phyloP scores from a whole-genome alignment of 2,113 vertebrate genomes.

The Crotophaga sulcirostris region DNA sequence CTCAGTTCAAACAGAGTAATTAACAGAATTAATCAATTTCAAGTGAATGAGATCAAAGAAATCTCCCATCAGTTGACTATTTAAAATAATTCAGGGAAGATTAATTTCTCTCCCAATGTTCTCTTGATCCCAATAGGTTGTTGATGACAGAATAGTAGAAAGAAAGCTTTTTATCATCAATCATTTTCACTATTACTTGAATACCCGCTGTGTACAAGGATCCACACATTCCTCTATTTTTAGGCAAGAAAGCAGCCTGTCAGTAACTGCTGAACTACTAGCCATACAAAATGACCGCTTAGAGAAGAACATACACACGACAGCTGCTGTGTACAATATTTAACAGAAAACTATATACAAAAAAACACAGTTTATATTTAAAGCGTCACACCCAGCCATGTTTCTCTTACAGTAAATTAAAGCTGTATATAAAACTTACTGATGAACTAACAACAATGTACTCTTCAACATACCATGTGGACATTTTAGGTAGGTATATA shows the following conservation, averaged over 20 bases:
- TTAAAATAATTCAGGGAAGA: slow-evolving; percentile 53
- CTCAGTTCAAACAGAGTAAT: slow-evolving; percentile 57
- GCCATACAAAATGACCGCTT: slow-evolving; percentile 4
- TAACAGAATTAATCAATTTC: slow-evolving; percentile 62
- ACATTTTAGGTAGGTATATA: background rate
- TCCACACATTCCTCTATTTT: background rate
- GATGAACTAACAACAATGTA: background rate
- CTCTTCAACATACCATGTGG: background rate
- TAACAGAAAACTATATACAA: background rate
- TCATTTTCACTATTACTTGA: background rate
- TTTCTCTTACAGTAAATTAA: background rate
- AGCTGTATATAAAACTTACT: background rate
- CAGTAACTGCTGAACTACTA: background rate
- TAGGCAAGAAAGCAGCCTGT: slow-evolving; percentile 18
- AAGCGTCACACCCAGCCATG: background rate
- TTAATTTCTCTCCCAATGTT: slow-evolving; percentile 38
- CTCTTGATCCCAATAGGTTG: slow-evolving; percentile 50
- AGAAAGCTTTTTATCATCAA: slow-evolving; percentile 44
- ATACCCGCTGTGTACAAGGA: background rate
- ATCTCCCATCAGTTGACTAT: slow-evolving; percentile 25
- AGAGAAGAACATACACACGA: background rate
- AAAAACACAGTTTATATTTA: background rate
- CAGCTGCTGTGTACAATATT: background rate
- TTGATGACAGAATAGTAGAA: slow-evolving; percentile 29
- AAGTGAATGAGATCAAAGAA: slow-evolving; percentile 62